Evolutionary conservation across 2,797 vertebrate genomes (phyloP).

Genomic region (Tarsius wallacei): DNA sequence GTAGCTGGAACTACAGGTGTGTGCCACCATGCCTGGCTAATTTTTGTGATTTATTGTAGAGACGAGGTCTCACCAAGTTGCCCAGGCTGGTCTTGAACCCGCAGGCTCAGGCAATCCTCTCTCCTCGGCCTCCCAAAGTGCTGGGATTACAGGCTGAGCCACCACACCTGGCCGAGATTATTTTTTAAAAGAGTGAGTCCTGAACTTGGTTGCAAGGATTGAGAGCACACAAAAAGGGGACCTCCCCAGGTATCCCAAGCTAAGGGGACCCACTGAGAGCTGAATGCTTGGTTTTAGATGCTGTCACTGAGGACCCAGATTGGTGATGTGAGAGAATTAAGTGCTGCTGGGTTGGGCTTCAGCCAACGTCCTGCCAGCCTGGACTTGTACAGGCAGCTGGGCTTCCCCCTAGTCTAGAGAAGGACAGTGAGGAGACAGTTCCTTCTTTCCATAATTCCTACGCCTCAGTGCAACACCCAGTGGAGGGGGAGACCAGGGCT

Average conservation of each 20-base stretch:
- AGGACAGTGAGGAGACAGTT: neutral
- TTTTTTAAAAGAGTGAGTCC: neutral
- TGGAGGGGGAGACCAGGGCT: rapidly evolving
- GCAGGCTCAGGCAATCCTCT: no score
- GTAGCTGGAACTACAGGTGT: neutral
- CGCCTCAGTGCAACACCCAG: rapidly evolving
- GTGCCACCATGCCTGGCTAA: no score
- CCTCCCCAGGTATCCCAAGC: rapidly evolving
- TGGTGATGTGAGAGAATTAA: neutral
- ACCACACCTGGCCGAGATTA: no score
- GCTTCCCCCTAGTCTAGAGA: neutral
- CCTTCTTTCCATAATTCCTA: neutral
- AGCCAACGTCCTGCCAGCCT: neutral
- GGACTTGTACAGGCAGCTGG: neutral
- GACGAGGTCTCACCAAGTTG: no score
- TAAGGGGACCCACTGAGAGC: neutral
- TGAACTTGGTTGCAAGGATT: neutral
- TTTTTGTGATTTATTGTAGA: no score
- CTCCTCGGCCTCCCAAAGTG: no score
- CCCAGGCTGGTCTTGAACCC: no score
- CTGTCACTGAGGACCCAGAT: neutral
- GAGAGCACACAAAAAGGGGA: neutral
- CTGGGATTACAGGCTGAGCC: no score
- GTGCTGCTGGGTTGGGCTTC: neutral
- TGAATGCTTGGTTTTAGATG: rapidly evolving